Conservation (phyloP, 2,113 vertebrate species). For the Emydocephalus ijimae region DNA sequence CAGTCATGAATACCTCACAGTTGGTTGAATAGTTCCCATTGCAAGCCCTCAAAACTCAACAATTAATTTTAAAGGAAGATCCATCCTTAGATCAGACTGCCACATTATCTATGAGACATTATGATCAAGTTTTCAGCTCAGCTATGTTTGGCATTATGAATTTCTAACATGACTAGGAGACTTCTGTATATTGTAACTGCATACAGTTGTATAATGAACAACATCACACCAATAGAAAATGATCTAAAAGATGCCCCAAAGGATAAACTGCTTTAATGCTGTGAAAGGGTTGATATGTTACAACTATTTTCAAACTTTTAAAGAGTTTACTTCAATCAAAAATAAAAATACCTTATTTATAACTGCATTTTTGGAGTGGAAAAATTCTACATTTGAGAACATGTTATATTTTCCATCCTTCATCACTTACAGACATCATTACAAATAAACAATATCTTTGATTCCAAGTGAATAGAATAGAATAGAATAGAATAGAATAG, state of each 20-base stretch:
- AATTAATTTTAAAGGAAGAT: not conserved
- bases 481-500: no score
- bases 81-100: not conserved
- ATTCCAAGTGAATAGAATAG: not conserved
- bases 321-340: not conserved
- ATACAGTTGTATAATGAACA: not conserved
- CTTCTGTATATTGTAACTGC: not conserved
- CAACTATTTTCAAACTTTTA: slow-evolving; percentile 1
- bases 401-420: not conserved
- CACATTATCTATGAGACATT: not conserved
- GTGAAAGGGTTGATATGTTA: not conserved
- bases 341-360: not conserved
- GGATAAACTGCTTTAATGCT: not conserved
- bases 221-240: not conserved
- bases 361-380: not conserved
- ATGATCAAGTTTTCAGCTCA: not conserved
- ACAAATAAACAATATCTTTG: not conserved
- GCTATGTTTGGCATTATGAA: not conserved
- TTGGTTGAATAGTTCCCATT: not conserved
- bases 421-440: not conserved
- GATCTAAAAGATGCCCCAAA: not conserved
- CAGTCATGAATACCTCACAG: not conserved
- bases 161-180: not conserved
- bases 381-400: not conserved
- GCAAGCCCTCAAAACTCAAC: not conserved